A percentile compares a stretch with the other conserved stretches of the same genome.
Evolutionary conservation across 1,140 invertebrate species (phyloP).

Genomic region (Atta colombica): DNA sequence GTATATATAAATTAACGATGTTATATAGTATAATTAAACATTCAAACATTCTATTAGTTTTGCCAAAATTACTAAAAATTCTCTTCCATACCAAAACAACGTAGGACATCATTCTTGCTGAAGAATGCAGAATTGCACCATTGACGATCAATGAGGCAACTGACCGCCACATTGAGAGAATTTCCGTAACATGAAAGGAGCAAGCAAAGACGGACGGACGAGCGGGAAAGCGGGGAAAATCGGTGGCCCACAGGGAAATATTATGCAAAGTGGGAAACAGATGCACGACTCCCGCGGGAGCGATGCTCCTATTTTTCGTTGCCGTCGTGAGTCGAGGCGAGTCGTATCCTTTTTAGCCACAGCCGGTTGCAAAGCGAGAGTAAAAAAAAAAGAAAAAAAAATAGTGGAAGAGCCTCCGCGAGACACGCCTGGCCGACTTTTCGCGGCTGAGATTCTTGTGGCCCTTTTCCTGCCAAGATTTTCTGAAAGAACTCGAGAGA

Average conservation of each 20-base stretch:
- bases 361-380: constrained; percentile 19
- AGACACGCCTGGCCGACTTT: constrained; percentile 43
- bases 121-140: constrained; percentile 27
- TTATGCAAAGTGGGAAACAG: constrained; percentile 78
- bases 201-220: constrained; percentile 54
- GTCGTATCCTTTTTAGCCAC: constrained; percentile 54
- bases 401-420: background rate
- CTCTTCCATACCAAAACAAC: no score
- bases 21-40: no score
- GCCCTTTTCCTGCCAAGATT: background rate
- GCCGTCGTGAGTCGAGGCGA: constrained; percentile 45
- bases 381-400: background rate
- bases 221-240: constrained; percentile 49
- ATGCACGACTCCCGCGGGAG: constrained; percentile 73
- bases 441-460: constrained; percentile 42
- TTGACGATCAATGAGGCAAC: constrained; percentile 17
- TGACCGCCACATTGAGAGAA: background rate
- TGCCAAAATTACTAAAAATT: background rate
- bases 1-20: no score
- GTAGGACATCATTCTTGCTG: background rate
- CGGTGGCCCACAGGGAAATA: constrained; percentile 66
- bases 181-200: background rate
- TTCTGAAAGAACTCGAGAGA: constrained; percentile 11
- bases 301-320: constrained; percentile 72
- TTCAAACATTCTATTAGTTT: background rate